These are phyloP conservation scores for Strigamia maritima DNA, from an alignment of 2,888 invertebrate species.

Conservation along the genomic window DNA sequence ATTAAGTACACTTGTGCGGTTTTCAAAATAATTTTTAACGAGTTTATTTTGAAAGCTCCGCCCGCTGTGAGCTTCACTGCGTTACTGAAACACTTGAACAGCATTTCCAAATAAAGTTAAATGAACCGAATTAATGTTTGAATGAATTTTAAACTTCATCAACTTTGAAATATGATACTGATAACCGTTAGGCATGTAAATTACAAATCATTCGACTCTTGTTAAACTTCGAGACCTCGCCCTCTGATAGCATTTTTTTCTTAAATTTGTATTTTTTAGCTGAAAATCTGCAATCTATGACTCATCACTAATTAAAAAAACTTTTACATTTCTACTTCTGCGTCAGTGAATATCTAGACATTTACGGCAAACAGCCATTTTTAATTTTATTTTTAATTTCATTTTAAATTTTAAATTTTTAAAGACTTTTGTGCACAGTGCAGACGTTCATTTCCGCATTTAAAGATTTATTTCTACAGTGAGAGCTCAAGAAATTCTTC, in stretches of 20 bases:
- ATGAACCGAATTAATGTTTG: background rate
- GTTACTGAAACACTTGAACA: background rate
- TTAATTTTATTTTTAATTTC: no score
- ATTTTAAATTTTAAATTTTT: background rate
- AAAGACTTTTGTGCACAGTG: background rate
- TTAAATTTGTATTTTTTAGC: background rate
- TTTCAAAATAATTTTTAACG: background rate
- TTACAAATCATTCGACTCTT: background rate
- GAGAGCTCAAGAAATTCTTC: slow-evolving; percentile 12
- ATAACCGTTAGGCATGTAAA: slow-evolving; percentile 9
- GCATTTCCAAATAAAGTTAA: background rate
- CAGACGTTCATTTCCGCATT: background rate
- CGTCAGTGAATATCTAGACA: background rate
- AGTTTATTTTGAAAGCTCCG: slow-evolving; percentile 5
- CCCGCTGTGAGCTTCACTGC: background rate
- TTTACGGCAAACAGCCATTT: background rate
- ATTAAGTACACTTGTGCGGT: background rate
- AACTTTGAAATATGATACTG: background rate
- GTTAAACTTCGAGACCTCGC: slow-evolving; percentile 15
- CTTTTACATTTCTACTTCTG: background rate
- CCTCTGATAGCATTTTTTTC: background rate
- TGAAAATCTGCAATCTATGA: background rate
- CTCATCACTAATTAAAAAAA: background rate
- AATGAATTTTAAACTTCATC: background rate
- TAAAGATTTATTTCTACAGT: background rate